Percentiles rank a stretch among this genome's conserved stretches.
Evolutionary conservation across 2,888 invertebrate species (phyloP).

Genomic region (Heteromyza rotundicornis): DNA sequence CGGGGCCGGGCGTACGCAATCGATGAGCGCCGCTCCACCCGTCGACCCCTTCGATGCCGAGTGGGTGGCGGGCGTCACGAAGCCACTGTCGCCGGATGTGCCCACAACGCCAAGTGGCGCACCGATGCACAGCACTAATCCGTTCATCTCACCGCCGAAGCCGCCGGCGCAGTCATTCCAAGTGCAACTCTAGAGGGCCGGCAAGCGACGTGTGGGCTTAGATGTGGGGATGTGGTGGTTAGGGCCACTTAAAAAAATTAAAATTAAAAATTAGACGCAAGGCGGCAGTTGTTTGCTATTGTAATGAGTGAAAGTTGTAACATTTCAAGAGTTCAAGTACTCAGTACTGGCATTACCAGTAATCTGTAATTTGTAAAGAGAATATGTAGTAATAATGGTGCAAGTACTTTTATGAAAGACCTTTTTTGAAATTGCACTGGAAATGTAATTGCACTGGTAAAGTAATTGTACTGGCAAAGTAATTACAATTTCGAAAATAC

Average conservation of each 20-base stretch:
- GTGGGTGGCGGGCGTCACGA: slow-evolving; percentile 69
- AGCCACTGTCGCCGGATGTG: slow-evolving; percentile 64
- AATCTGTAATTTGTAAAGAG: too few species aligned
- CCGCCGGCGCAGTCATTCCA: slow-evolving; percentile 62
- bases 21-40: slow-evolving; percentile 63
- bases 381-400: too few species aligned
- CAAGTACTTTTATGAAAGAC: too few species aligned
- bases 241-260: slow-evolving; percentile 6
- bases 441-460: too few species aligned
- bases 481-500: too few species aligned
- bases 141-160: slow-evolving; percentile 63
- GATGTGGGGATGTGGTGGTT: slow-evolving; percentile 1
- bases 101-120: slow-evolving; percentile 30
- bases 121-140: slow-evolving; percentile 62
- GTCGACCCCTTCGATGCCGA: slow-evolving; percentile 81
- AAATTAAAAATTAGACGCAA: too few species aligned
- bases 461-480: too few species aligned
- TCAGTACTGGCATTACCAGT: too few species aligned
- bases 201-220: slow-evolving; percentile 26
- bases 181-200: slow-evolving; percentile 58
- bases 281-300: too few species aligned
- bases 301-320: too few species aligned
- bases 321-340: too few species aligned
- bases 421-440: too few species aligned
- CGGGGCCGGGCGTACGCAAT: slow-evolving; percentile 68